A percentile compares a stretch with the other conserved stretches of the same genome.
Evolutionary conservation across 2,113 vertebrate genomes (phyloP).

Genomic region (Xiphophorus maculatus): DNA sequence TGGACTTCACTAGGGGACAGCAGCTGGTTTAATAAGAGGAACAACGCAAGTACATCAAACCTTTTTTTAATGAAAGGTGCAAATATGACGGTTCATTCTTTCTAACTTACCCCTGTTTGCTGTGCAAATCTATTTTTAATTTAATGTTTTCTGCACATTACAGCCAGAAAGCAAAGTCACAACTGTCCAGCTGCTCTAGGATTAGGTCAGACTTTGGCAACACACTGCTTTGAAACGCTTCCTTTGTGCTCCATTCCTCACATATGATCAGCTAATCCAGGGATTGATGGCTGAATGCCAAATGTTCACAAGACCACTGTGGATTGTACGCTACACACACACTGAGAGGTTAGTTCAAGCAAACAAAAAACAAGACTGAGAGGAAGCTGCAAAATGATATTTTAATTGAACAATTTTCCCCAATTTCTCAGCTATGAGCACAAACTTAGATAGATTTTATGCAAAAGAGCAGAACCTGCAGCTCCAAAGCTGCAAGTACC

Average conservation of each 20-base stretch:
- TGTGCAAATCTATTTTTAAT: not conserved
- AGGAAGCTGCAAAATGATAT: not conserved
- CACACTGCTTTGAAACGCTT: not conserved
- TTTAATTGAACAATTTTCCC: not conserved
- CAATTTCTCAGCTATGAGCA: not conserved
- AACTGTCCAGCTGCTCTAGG: not conserved
- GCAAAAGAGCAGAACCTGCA: not conserved
- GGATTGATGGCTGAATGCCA: constrained; percentile 32
- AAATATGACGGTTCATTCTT: not conserved
- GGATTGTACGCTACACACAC: not conserved
- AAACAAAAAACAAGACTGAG: not conserved
- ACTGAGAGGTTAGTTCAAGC: not conserved
- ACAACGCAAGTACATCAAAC: no score
- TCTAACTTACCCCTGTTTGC: not conserved
- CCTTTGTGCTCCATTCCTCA: constrained; percentile 2
- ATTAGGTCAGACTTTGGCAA: not conserved
- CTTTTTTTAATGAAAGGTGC: no score
- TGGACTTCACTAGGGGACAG: no score
- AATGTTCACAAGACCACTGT: not conserved
- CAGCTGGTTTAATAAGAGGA: no score
- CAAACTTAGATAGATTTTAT: not conserved
- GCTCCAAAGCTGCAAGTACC: no score
- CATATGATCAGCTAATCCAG: constrained; percentile 64
- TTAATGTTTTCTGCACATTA: not conserved
- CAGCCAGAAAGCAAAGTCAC: not conserved